Conservation (phyloP, 2,113 vertebrate genomes). For the Gobius niger region DNA sequence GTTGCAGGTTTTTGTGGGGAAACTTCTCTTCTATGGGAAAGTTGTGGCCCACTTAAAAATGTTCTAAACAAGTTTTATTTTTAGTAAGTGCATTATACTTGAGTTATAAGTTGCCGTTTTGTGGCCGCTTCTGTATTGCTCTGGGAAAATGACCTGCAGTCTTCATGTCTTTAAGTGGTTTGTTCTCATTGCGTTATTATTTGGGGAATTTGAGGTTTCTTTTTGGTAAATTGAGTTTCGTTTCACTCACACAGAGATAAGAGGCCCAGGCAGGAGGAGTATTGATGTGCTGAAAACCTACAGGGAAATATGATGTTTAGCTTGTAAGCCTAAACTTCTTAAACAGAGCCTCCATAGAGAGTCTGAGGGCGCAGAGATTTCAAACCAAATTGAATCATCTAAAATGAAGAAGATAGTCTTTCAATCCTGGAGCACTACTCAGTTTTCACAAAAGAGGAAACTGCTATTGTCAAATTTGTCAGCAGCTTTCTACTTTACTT, state of each 20-base stretch:
- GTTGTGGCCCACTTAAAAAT: background rate
- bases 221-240: conserved; percentile 28
- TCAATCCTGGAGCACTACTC: background rate
- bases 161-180: background rate
- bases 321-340: conserved; percentile 26
- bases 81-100: background rate
- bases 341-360: conserved; percentile 1
- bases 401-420: background rate
- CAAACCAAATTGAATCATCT: background rate
- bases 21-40: background rate
- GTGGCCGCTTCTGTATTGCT: background rate
- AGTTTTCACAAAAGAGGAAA: background rate
- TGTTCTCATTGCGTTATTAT: conserved; percentile 18
- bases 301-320: conserved; percentile 22
- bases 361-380: background rate
- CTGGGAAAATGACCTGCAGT: conserved; percentile 18
- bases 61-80: background rate
- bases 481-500: background rate
- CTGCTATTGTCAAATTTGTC: background rate
- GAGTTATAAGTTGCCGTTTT: background rate
- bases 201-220: conserved; percentile 8
- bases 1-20: no score
- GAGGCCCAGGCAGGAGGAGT: conserved; percentile 16
- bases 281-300: conserved; percentile 18
- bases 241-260: conserved; percentile 14